A percentile compares a stretch with the other conserved stretches of the same genome.
Conservation (phyloP, 2,113 vertebrate genomes). For the Ameiurus melas region DNA sequence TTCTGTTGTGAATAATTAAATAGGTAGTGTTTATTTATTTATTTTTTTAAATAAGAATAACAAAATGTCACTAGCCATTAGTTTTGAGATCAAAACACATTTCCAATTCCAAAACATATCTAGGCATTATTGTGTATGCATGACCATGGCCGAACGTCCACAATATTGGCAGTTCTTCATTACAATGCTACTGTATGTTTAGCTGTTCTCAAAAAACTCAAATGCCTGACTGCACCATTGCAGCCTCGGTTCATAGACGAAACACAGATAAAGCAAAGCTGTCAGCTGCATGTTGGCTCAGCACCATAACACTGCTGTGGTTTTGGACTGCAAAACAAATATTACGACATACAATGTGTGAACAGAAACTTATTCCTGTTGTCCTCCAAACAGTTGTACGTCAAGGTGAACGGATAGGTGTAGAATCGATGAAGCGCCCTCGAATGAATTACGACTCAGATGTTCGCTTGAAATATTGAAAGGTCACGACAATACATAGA, state of each 20-base stretch:
- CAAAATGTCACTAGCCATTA: background rate
- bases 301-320: background rate
- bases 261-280: slow-evolving; percentile 1
- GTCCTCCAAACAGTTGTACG: background rate
- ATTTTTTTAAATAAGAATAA: background rate
- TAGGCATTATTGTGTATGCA: background rate
- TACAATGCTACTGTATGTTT: background rate
- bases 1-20: background rate
- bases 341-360: background rate
- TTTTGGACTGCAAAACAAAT: background rate
- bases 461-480: background rate
- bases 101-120: background rate
- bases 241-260: background rate
- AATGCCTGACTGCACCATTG: background rate
- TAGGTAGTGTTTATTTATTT: too few species aligned
- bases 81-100: background rate
- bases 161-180: background rate
- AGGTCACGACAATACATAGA: background rate
- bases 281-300: background rate
- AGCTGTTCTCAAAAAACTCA: background rate
- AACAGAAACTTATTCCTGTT: background rate
- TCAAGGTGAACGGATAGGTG: background rate
- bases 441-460: background rate
- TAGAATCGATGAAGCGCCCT: background rate
- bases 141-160: background rate